Percentiles rank a stretch among this genome's conserved stretches.
Conservation (phyloP, 2,113 vertebrate species). For the Artemisiospiza belli region DNA sequence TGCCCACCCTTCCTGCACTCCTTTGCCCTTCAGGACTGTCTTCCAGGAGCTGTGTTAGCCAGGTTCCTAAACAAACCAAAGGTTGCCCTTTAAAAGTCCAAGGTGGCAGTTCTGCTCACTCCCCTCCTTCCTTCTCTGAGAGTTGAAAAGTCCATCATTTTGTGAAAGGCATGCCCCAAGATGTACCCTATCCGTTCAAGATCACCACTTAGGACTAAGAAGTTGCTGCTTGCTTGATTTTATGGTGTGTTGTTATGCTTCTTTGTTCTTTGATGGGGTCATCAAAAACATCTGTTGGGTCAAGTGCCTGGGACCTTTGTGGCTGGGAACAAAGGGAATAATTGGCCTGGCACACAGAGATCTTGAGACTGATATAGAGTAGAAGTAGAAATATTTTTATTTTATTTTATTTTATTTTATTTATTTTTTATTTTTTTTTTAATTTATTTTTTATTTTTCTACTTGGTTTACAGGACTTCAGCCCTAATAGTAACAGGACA, state of each 20-base stretch:
- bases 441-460: not conserved
- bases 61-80: not conserved
- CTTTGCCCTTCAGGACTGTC: not conserved
- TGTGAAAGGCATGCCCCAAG: not conserved
- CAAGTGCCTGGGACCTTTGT: not conserved
- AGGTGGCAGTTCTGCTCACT: not conserved
- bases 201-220: not conserved
- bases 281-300: not conserved
- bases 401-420: not conserved
- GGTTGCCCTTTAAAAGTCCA: not conserved
- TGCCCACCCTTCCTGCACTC: not conserved
- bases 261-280: not conserved
- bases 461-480: not conserved
- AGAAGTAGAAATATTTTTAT: not conserved
- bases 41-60: not conserved
- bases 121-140: not conserved
- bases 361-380: rapidly evolving
- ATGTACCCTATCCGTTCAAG: not conserved
- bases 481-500: not conserved
- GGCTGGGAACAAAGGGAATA: not conserved
- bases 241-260: not conserved
- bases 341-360: not conserved
- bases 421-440: too few species aligned
- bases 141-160: not conserved
- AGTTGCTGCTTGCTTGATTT: not conserved